Base-by-base conservation (phyloP, 2,888 invertebrate genomes). In the Andrena bucephala region DNA sequence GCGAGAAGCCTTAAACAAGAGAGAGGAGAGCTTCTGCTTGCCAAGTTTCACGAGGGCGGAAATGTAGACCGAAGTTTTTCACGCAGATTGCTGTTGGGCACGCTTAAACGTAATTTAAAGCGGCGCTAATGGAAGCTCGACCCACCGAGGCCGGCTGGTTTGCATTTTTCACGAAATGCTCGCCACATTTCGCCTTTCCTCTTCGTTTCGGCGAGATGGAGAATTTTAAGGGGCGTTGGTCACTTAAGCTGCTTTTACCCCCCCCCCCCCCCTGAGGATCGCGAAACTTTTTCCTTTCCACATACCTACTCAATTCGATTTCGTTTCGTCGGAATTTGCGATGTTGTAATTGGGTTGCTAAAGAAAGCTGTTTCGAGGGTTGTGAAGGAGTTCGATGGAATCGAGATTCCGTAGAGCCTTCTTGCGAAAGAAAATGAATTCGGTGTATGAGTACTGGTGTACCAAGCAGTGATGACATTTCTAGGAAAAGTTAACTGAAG, bases 91-190 rank as follows among this genome's bases (percentile, higher is more conserved):
- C 65, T 54, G 24, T 50, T 65, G 33, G 70, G 57, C 48, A 50
- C 50, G 62, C 33, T 72, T 68, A 72, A 68, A 57, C 29, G 72
- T 63, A 66, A 71, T 67, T 77, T 77, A 72, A 52, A 67, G 52
- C 66, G 29, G 27, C 62, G 72, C 66, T 72, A 77, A 77, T 77
- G 70, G 70, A 60, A 50, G 42, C 42, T 42, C 42, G 42, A 42
- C 42, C 42, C 42, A 8, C 59, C 8, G 31, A 48, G 13, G 24
- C 16, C 48, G 16, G 5, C 20, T 20, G 24, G 36, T 24, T 50
- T 36, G 4, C 48, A 62, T 54, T 63, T 76, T 76, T 20, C 20
- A 24, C 10, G 13, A 27, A 52, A 72, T 50, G 36, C 54, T 36
- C 5, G 36, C 31, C 20, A 24, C 20, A 3, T 57, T 10, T 52